Percentiles rank a stretch among this genome's conserved stretches.
Conservation (phyloP, 2,797 vertebrate species). For the Atherinosoma microstoma region DNA sequence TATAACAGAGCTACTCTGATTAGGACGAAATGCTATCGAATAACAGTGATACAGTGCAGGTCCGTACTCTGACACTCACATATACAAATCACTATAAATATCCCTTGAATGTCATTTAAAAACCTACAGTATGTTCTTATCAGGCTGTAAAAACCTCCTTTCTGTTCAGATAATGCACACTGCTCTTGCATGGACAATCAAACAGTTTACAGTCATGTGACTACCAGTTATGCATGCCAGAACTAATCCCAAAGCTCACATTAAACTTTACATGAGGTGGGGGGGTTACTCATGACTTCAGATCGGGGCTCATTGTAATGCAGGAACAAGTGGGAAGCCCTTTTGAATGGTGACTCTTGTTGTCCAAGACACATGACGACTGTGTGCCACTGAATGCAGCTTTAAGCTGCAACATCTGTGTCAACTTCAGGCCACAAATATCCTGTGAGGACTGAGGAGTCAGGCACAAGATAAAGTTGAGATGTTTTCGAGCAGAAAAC, state of each 20-base stretch:
- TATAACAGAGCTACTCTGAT: constrained; percentile 38
- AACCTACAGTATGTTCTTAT: not conserved
- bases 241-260: constrained; percentile 37
- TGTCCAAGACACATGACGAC: constrained; percentile 57
- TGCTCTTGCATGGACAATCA: constrained; percentile 14
- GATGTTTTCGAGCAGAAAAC: not conserved
- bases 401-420: constrained; percentile 48
- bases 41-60: constrained; percentile 29
- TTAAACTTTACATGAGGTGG: constrained; percentile 27
- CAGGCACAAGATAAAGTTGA: constrained; percentile 4
- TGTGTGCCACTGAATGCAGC: constrained; percentile 56
- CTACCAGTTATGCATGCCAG: constrained; percentile 20
- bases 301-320: constrained; percentile 56
- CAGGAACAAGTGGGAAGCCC: constrained; percentile 35
- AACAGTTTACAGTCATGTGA: constrained; percentile 37
- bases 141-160: constrained; percentile 9
- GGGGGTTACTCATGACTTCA: constrained; percentile 40
- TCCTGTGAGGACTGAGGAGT: constrained; percentile 21
- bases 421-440: constrained; percentile 16
- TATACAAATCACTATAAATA: not conserved
- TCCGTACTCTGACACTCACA: constrained; percentile 12
- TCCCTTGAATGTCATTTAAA: not conserved
- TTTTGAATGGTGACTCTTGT: constrained; percentile 68
- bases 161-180: constrained; percentile 20
- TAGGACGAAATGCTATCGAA: constrained; percentile 35